Conservation (phyloP, 1,140 invertebrate genomes). For the Microplitis mediator region DNA sequence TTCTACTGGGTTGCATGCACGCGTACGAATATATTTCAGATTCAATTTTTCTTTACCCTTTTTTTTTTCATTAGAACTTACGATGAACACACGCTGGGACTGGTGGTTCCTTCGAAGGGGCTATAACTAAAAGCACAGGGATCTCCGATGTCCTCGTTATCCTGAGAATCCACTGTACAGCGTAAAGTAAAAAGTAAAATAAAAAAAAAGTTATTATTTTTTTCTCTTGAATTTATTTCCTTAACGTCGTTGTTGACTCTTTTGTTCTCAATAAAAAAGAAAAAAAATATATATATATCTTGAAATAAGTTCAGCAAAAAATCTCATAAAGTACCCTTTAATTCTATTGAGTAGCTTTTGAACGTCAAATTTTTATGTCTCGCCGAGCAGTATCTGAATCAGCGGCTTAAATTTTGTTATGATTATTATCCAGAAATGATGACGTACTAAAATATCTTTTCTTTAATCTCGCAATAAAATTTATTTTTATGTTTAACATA, state of each 20-base stretch:
- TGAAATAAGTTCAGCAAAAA: not conserved
- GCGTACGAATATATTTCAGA: not conserved
- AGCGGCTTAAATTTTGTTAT: not conserved
- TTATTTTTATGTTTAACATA: no score
- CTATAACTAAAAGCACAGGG: not conserved
- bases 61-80: not conserved
- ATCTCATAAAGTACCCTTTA: constrained; percentile 2
- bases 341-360: constrained; percentile 1
- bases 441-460: not conserved
- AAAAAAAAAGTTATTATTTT: constrained; percentile 14
- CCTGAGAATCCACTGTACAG: not conserved
- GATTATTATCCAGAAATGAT: not conserved
- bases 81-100: not conserved
- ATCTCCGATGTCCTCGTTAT: constrained; percentile 14
- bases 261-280: constrained; percentile 7
- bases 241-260: constrained; percentile 3
- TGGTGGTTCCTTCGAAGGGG: not conserved
- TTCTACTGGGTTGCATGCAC: constrained; percentile 32
- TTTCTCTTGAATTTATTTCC: constrained; percentile 10
- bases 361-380: constrained; percentile 6
- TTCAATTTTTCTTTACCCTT: constrained; percentile 8
- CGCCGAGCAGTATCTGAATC: not conserved
- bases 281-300: not conserved
- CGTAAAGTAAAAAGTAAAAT: not conserved
- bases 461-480: not conserved